A percentile compares a stretch with the other conserved stretches of the same genome.
Evolutionary conservation across 2,113 vertebrate genomes (phyloP).

Genomic region (Tyrannus savana): DNA sequence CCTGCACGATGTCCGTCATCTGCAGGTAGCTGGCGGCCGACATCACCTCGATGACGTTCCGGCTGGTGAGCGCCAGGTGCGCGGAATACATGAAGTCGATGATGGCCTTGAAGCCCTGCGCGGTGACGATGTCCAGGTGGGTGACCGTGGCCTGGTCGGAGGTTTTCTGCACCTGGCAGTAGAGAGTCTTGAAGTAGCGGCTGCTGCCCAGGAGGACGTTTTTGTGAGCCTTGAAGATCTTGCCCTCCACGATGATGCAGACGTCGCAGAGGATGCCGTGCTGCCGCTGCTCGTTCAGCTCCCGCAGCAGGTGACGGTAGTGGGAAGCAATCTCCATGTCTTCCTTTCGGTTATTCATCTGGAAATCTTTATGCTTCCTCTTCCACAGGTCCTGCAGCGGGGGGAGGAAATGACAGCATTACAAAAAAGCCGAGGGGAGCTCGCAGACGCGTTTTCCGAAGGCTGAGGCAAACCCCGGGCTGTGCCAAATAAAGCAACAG

Average conservation of each 20-base stretch:
- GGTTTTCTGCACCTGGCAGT: constrained; percentile 97
- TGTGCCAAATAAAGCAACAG: background rate
- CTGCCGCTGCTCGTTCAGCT: constrained; percentile 96
- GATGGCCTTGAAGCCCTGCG: constrained; percentile 96
- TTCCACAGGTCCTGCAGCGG: constrained; percentile 79
- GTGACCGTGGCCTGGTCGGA: constrained; percentile 94
- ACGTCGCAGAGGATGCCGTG: constrained; percentile 96
- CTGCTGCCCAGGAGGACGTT: constrained; percentile 96
- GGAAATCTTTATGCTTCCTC: constrained; percentile 79
- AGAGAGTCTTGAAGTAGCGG: constrained; percentile 98
- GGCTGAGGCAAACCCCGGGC: background rate
- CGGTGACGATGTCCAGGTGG: constrained; percentile 96
- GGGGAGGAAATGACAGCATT: background rate
- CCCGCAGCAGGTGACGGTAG: constrained; percentile 94
- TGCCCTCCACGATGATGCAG: constrained; percentile 95
- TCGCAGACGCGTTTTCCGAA: background rate
- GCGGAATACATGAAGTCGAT: constrained; percentile 99
- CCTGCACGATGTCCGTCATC: constrained; percentile 98
- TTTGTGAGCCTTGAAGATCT: constrained; percentile 97
- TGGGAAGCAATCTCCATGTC: constrained; percentile 99
- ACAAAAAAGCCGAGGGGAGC: background rate
- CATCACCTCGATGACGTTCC: constrained; percentile 99
- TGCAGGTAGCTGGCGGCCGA: constrained; percentile 97
- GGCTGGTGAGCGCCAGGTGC: constrained; percentile 94
- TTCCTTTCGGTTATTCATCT: constrained; percentile 97